A percentile compares a stretch with the other conserved stretches of the same genome.
Conservation (phyloP, 30 jellyfish, hydroid and myxozoan genomes). For the Clytia hemisphaerica region DNA sequence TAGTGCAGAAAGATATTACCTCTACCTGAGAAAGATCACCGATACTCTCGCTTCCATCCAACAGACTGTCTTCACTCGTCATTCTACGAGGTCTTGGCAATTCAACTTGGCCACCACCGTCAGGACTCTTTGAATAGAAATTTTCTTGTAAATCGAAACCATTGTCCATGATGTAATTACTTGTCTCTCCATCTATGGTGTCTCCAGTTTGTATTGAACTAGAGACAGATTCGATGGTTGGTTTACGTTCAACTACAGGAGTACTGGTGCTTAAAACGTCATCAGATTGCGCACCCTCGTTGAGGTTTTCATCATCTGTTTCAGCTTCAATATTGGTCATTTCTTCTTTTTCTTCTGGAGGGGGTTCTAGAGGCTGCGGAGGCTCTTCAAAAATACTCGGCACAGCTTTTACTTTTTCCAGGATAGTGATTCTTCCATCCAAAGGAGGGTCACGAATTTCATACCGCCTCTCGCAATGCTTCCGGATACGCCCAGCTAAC, state of each 20-base stretch:
- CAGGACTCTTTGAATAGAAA: neutral
- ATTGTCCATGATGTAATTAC: neutral
- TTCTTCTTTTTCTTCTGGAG: neutral
- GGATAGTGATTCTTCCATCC: constrained; percentile 34
- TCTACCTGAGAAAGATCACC: constrained; percentile 21
- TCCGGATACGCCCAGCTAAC: constrained; percentile 61
- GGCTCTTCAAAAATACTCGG: constrained; percentile 57
- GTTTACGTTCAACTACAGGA: too few species aligned
- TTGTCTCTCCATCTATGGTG: neutral
- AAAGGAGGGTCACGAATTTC: constrained; percentile 58
- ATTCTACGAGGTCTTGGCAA: neutral
- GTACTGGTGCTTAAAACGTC: too few species aligned
- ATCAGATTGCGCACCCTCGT: too few species aligned
- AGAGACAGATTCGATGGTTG: neutral
- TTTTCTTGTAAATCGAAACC: constrained; percentile 6
- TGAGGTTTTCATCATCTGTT: too few species aligned
- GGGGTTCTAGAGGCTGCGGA: neutral
- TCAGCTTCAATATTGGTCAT: neutral
- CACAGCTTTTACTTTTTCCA: constrained; percentile 21
- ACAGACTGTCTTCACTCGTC: neutral
- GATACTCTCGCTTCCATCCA: constrained; percentile 1
- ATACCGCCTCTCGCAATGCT: constrained; percentile 54
- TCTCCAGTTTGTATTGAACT: neutral
- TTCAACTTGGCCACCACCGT: too few species aligned
- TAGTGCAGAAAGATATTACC: too few species aligned